These are phyloP conservation scores for Vimba vimba DNA, from an alignment of 2,113 vertebrate genomes.

Conservation along the genomic window DNA sequence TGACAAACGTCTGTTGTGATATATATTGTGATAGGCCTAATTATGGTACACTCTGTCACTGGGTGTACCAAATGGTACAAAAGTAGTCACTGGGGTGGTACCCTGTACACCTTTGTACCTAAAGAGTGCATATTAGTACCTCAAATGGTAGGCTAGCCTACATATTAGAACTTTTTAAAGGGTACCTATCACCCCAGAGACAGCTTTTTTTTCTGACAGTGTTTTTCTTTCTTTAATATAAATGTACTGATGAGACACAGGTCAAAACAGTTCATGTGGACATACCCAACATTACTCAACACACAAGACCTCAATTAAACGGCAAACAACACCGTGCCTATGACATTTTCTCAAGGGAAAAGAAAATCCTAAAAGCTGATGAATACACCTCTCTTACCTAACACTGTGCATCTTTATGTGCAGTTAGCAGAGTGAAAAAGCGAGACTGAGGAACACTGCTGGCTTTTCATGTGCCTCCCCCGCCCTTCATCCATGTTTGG, in stretches of 20 bases:
- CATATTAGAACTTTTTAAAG: too few species aligned
- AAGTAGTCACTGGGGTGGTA: too few species aligned
- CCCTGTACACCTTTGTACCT: neutral
- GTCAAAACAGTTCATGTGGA: neutral
- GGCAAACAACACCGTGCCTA: neutral
- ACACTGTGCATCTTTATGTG: constrained; percentile 66
- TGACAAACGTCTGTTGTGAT: too few species aligned
- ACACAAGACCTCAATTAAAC: neutral
- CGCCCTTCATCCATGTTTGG: constrained; percentile 50
- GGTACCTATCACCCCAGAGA: too few species aligned
- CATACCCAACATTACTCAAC: neutral
- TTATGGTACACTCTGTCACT: too few species aligned
- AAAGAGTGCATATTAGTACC: too few species aligned
- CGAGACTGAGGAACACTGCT: constrained; percentile 55
- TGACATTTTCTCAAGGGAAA: constrained; percentile 29
- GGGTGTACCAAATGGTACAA: neutral
- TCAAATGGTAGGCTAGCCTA: too few species aligned
- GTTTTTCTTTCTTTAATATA: too few species aligned
- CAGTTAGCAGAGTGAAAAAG: constrained; percentile 49
- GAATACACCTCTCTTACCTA: constrained; percentile 64
- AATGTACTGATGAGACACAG: neutral
- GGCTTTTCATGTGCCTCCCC: constrained; percentile 43
- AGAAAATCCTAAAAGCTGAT: constrained; percentile 55
- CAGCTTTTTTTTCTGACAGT: too few species aligned
- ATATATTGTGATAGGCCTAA: too few species aligned